A percentile compares a stretch with the other conserved stretches of the same genome.
Conservation (phyloP, 2,113 vertebrate species). For the Malurus melanocephalus region DNA sequence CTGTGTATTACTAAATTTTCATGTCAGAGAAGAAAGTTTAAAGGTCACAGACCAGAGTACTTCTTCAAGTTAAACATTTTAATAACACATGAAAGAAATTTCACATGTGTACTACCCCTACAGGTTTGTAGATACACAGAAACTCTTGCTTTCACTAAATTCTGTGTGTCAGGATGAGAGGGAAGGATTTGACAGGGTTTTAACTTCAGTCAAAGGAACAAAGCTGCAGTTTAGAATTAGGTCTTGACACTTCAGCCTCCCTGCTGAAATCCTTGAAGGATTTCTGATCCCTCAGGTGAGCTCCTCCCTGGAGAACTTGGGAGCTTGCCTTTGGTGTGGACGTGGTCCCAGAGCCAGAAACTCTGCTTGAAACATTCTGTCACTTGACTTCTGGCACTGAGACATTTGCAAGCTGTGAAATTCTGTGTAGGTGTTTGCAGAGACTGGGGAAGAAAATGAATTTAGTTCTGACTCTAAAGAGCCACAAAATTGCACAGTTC, state of each 20-base stretch:
- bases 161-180: not conserved
- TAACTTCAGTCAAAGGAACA: not conserved
- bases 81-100: conserved; percentile 13
- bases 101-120: not conserved
- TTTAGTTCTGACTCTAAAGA: conserved; percentile 9
- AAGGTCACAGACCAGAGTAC: conserved; percentile 63
- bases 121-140: not conserved
- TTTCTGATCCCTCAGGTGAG: not conserved
- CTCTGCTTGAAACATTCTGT: not conserved
- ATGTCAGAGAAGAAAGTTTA: conserved; percentile 49
- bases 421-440: conserved; percentile 1
- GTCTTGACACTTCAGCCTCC: not conserved
- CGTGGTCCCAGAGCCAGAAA: not conserved
- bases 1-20: conserved; percentile 33
- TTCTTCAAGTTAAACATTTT: conserved; percentile 43
- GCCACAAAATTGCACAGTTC: not conserved
- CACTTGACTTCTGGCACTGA: not conserved
- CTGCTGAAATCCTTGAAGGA: not conserved
- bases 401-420: not conserved
- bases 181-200: not conserved
- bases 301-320: not conserved
- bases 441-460: not conserved
- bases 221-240: not conserved
- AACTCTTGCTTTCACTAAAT: not conserved
- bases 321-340: not conserved